Conservation (phyloP, 2,113 vertebrate species). For the Haemorhous mexicanus region DNA sequence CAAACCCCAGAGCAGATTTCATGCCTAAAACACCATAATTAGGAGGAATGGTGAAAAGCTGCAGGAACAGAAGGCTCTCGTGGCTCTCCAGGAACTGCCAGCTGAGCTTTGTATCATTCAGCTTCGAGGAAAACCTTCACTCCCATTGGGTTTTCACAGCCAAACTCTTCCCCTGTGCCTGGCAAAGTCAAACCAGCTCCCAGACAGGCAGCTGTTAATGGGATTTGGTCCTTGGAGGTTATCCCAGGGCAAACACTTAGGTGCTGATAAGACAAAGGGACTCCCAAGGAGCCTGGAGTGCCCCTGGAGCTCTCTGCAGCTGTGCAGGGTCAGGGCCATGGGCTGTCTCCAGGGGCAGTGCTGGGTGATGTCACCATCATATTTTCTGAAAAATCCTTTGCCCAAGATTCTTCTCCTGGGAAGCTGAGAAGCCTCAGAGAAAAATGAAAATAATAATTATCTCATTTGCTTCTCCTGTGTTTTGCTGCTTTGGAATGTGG, state of each 20-base stretch:
- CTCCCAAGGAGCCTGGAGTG: neutral
- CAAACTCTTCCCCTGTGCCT: neutral
- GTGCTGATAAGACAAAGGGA: neutral
- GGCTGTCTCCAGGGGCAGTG: neutral
- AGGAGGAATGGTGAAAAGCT: slow-evolving; percentile 1
- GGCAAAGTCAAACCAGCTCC: neutral
- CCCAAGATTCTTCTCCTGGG: no score
- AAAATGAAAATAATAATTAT: no score
- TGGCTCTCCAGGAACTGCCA: slow-evolving; percentile 23
- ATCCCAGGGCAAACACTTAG: neutral
- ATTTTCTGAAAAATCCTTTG: no score
- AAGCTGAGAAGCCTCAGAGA: no score
- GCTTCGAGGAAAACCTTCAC: neutral
- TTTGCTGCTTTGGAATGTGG: no score
- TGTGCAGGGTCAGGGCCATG: neutral
- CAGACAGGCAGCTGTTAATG: neutral
- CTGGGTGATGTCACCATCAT: neutral
- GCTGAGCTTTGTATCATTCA: neutral
- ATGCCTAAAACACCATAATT: neutral
- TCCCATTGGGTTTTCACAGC: neutral
- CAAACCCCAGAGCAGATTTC: slow-evolving; percentile 22
- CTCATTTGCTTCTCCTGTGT: no score
- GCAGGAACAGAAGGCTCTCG: neutral
- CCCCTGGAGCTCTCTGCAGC: neutral
- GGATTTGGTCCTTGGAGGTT: neutral